phyloP scores from a whole-genome alignment of 2,113 vertebrate genomes.

The Eupsittula cactorum region DNA sequence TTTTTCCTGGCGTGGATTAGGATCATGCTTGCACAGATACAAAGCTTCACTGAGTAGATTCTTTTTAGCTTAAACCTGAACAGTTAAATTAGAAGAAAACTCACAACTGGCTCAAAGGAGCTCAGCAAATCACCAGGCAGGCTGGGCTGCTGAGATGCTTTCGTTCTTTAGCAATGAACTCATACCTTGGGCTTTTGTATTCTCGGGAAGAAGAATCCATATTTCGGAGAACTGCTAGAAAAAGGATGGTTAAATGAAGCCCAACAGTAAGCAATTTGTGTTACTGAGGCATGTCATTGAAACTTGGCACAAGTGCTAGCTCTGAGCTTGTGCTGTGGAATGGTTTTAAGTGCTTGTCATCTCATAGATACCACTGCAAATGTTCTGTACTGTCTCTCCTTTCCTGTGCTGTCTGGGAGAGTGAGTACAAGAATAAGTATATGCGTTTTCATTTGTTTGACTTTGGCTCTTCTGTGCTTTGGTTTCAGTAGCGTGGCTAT shows the following conservation, averaged over 20 bases:
- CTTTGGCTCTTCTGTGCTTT: conserved; percentile 35
- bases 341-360: conserved; percentile 64
- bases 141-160: conserved; percentile 46
- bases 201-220: conserved; percentile 34
- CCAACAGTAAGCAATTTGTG: conserved; percentile 44
- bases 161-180: conserved; percentile 66
- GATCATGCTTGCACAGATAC: neutral
- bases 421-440: conserved; percentile 42
- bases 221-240: conserved; percentile 41
- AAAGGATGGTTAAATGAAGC: conserved; percentile 44
- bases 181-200: conserved; percentile 62
- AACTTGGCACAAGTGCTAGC: neutral
- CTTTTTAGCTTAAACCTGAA: conserved; percentile 11
- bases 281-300: conserved; percentile 40
- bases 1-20: neutral
- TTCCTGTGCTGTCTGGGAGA: conserved; percentile 64
- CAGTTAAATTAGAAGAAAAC: conserved; percentile 43
- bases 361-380: conserved; percentile 47
- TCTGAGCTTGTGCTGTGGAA: conserved; percentile 20
- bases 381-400: conserved; percentile 47
- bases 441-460: conserved; percentile 19
- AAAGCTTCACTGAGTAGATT: neutral
- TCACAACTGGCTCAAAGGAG: conserved; percentile 9
- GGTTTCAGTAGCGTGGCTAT: conserved; percentile 52
- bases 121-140: conserved; percentile 48